A percentile compares a stretch with the other conserved stretches of the same genome.
phyloP scores from a whole-genome alignment of 1,140 invertebrate genomes.

The Theocolax elegans region DNA sequence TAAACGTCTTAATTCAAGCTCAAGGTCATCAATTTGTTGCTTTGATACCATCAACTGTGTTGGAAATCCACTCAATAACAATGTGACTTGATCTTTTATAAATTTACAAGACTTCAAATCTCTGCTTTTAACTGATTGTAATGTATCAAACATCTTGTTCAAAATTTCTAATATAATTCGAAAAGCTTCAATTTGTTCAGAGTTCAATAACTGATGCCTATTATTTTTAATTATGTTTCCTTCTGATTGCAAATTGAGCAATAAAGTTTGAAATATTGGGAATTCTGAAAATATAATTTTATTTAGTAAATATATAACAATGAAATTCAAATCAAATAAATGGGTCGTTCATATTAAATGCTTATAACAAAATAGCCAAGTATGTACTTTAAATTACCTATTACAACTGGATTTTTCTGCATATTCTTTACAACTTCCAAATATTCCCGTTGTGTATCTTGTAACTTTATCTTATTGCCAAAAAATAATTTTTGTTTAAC shows the following conservation, averaged over 20 bases:
- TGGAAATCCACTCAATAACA: neutral
- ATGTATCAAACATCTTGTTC: neutral
- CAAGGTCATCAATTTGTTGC: neutral
- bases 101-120: neutral
- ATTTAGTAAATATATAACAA: neutral
- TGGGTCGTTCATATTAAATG: neutral
- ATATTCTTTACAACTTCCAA: neutral
- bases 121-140: neutral
- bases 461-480: neutral
- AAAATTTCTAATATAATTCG: neutral
- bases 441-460: neutral
- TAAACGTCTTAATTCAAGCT: neutral
- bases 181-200: neutral
- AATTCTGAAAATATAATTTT: neutral
- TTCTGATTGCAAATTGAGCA: neutral
- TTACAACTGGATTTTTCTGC: neutral
- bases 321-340: neutral
- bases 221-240: neutral
- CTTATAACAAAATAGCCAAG: no score
- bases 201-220: neutral
- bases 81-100: neutral
- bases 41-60: neutral
- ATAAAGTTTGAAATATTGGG: neutral
- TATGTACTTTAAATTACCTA: no score
- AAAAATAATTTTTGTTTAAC: conserved; percentile 64